Percentiles rank a stretch among this genome's conserved stretches.
These are phyloP conservation scores for Zaprionus lineosus DNA, from an alignment of 2,888 invertebrate species.

Conservation along the genomic window DNA sequence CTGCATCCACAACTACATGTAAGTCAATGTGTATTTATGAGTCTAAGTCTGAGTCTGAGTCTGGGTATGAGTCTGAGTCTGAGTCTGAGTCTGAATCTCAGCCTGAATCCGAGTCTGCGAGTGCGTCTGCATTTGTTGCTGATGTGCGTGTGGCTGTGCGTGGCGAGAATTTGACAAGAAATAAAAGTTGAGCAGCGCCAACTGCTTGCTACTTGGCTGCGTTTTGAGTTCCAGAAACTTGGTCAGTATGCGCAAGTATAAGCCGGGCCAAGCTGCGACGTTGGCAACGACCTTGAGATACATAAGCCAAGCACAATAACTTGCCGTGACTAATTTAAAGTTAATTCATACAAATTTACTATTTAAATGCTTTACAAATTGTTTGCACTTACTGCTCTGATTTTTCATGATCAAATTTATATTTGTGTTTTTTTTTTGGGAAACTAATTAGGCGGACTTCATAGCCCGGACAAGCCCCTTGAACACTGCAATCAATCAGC, in stretches of 20 bases:
- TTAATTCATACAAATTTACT: conserved; percentile 37
- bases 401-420: conserved; percentile 33
- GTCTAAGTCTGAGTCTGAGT: no score
- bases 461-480: conserved; percentile 27
- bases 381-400: conserved; percentile 36
- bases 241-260: conserved; percentile 22
- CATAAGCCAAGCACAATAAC: conserved; percentile 45
- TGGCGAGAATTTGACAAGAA: conserved; percentile 53
- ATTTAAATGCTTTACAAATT: conserved; percentile 37
- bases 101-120: no score
- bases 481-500: conserved; percentile 52
- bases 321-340: conserved; percentile 56
- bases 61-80: no score
- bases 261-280: no score
- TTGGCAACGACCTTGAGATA: conserved; percentile 63
- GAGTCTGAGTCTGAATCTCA: no score
- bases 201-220: conserved; percentile 37
- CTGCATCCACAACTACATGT: conserved; percentile 16
- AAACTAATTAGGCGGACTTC: conserved; percentile 51
- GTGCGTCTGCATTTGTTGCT: conserved; percentile 15
- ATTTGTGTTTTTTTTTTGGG: conserved; percentile 29
- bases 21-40: no score
- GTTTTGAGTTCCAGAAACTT: conserved; percentile 48
- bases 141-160: conserved; percentile 28
- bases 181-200: conserved; percentile 7